A percentile compares a stretch with the other conserved stretches of the same genome.
phyloP scores from a whole-genome alignment of 1,140 invertebrate species.

The Berghia stephanieae region DNA sequence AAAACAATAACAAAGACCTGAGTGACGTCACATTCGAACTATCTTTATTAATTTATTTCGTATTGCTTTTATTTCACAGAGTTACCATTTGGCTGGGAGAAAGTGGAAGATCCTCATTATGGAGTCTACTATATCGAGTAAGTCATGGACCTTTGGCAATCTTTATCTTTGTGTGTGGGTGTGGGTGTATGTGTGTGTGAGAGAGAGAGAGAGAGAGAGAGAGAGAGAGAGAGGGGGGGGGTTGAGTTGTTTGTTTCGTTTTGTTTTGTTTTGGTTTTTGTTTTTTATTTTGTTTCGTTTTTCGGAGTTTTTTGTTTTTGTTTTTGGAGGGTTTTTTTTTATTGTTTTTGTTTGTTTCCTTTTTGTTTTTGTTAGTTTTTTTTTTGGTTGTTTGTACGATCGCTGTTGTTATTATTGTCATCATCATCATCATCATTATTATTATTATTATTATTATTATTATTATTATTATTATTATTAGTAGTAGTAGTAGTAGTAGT shows the following conservation, averaged over 20 bases:
- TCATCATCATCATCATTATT: too few relatives aligned
- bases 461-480: too few relatives aligned
- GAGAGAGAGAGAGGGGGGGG: not conserved
- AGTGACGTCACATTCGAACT: too few relatives aligned
- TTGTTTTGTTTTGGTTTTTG: not conserved
- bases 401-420: too few relatives aligned
- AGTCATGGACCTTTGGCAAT: conserved; percentile 64
- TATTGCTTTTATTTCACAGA: conserved; percentile 69
- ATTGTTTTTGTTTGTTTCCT: too few relatives aligned
- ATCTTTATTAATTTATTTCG: too few relatives aligned
- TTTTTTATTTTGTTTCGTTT: not conserved
- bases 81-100: conserved; percentile 97
- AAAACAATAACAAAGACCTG: too few relatives aligned
- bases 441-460: too few relatives aligned
- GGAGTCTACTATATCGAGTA: conserved; percentile 98
- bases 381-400: too few relatives aligned
- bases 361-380: too few relatives aligned
- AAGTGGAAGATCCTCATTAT: conserved; percentile 96
- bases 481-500: too few relatives aligned
- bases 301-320: not conserved
- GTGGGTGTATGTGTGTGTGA: not conserved
- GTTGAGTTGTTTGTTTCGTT: not conserved
- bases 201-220: conserved; percentile 14
- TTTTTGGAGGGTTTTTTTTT: not conserved
- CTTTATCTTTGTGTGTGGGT: not conserved